These are phyloP conservation scores for Molothrus aeneus DNA, from an alignment of 2,797 vertebrate species.

Conservation along the genomic window DNA sequence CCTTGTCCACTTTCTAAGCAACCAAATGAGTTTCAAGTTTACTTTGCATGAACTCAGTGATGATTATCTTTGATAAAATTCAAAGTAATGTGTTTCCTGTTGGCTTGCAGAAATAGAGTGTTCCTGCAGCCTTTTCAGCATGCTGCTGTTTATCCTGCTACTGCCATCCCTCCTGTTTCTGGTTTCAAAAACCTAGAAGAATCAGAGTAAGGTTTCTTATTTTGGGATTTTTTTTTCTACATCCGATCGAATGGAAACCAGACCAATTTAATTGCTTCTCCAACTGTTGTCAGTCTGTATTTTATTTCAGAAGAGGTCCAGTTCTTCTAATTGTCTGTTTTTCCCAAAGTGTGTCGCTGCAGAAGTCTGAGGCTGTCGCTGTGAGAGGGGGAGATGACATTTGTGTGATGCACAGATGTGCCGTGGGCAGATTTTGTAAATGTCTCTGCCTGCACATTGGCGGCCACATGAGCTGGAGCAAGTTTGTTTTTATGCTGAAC, in stretches of 20 bases:
- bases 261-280: neutral
- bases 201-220: neutral
- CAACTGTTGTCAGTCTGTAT: neutral
- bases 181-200: neutral
- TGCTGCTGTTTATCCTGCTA: neutral
- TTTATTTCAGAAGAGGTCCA: neutral
- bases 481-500: neutral
- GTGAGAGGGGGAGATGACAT: constrained; percentile 8
- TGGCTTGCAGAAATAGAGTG: neutral
- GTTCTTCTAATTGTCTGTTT: neutral
- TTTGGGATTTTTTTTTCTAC: neutral
- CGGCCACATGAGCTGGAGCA: neutral
- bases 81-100: neutral
- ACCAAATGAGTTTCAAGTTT: neutral
- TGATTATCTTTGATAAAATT: constrained; percentile 19
- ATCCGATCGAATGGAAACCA: neutral
- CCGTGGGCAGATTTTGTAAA: constrained; percentile 31
- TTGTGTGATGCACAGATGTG: constrained; percentile 16
- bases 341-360: neutral
- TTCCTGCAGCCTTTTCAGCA: neutral
- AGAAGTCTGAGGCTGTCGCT: neutral
- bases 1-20: neutral
- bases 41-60: neutral
- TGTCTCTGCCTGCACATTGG: constrained; percentile 20
- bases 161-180: neutral